Evolutionary conservation across 2,888 invertebrate species (phyloP).

Genomic region (Neoascia interrupta): DNA sequence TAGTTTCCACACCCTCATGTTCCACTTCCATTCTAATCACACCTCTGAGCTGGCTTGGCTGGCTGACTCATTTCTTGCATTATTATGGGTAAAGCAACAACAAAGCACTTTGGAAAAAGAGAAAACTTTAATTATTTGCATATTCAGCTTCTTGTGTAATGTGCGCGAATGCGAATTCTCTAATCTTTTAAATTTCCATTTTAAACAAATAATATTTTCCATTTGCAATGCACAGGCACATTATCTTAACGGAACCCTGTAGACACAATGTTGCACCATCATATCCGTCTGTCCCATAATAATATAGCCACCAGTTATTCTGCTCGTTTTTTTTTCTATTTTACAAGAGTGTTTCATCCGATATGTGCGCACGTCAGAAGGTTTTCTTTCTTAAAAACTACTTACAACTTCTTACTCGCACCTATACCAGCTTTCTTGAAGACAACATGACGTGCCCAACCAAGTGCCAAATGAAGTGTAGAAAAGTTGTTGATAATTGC

Average conservation of each 20-base stretch:
- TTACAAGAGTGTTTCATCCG: slow-evolving; percentile 13
- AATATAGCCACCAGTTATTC: too few species aligned
- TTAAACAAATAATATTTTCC: slow-evolving; percentile 17
- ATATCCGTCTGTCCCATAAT: slow-evolving; percentile 41
- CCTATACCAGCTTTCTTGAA: neutral
- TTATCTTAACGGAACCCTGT: slow-evolving; percentile 29
- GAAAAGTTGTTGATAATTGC: slow-evolving; percentile 60
- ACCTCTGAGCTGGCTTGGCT: too few species aligned
- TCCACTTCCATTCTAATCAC: slow-evolving; percentile 2
- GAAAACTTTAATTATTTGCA: slow-evolving; percentile 11
- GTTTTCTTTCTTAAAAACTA: slow-evolving; percentile 31
- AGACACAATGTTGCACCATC: slow-evolving; percentile 59
- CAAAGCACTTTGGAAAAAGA: neutral
- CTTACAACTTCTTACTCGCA: slow-evolving; percentile 12
- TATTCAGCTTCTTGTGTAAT: neutral
- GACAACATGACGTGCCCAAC: slow-evolving; percentile 32
- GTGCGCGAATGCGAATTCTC: slow-evolving; percentile 21
- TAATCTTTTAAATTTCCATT: slow-evolving; percentile 37
- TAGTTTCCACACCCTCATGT: neutral
- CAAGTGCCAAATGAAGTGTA: slow-evolving; percentile 54
- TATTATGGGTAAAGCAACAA: too few species aligned
- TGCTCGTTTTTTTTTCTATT: slow-evolving; percentile 42
- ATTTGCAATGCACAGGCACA: slow-evolving; percentile 15
- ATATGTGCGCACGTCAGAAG: slow-evolving; percentile 17
- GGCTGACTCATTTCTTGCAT: too few species aligned